Evolutionary conservation across 2,888 invertebrate genomes (phyloP), one percentile per base, ranked within the genome.

Genomic region (Odontocolon sp.): DNA sequence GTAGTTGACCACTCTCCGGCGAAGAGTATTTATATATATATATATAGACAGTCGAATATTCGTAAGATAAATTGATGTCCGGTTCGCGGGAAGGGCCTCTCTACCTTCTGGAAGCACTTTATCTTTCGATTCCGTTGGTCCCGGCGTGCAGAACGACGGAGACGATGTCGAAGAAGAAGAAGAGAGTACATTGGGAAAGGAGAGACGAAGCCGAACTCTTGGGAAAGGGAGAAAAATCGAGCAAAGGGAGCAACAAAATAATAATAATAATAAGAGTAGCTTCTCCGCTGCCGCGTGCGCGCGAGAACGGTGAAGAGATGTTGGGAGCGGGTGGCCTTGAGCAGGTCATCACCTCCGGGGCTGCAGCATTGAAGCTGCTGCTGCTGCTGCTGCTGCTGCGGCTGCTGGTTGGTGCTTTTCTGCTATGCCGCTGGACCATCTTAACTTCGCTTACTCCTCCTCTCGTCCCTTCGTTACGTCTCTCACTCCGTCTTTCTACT

Each of bases 311-410:
- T 74, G 84, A 83, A 81, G 84, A 82, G 84, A 85, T 84, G 82
- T 83, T 84, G 84, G 83, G 86, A 88, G 89, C 87, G 88, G 89
- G 88, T 89, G 89, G 89, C 89, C 89, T 89, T 89, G 89, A 89
- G 89, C 89, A 89, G 89, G 89, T 89, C 89, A 89, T 89, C 89
- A 89, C 89, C 89, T 89, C 89, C 87, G 88, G 85, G 84, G 81
- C 84, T 83, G 84, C 84, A 81, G 79, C 74, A 14, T 69, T 56
- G 66, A 73, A 63, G 74, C 63, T 78, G 78, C 66, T 61, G 77
- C 68, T 71, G 72, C 42, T 67, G 66, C 54, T 33, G 72, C 63
- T 64, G 61, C 45, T 57, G 69, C 47, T 71, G 71, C 50, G 59
- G 66, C 31, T 21, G 66, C 61, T 63, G 50, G 73, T 45, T 36